Evolutionary conservation across 2,888 invertebrate species (phyloP), one percentile per base, ranked within the genome.

Genomic region (Ceramica pisi): DNA sequence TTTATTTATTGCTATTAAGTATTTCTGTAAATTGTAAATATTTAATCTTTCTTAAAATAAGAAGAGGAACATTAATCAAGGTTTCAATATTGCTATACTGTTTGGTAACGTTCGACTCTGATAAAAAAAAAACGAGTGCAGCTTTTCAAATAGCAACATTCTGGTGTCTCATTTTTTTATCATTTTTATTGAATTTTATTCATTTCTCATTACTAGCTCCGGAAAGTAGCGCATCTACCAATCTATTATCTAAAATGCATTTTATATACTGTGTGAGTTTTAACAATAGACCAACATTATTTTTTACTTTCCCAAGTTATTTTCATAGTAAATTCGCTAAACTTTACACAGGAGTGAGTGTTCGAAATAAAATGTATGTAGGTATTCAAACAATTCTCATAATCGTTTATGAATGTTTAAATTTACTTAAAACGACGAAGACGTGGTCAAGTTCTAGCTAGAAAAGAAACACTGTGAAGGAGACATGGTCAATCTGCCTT

Each of bases 61-160:
- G 94, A 94, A 94, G 95, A 96, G 96, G 96, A 96, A 96, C 96
- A 96, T 96, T 92, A 93, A 94, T 95, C 89, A 95, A 94, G 95
- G 94, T 96, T 94, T 92, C 90, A 91, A 92, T 95, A 95, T 95
- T 93, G 93, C 94, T 95, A 94, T 92, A 90, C 89, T 89, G 93
- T 92, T 93, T 94, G 96, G 96, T 96, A 96, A 96, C 94, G 90
- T 92, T 93, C 89, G 91, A 93, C 92, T 93, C 92, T 91, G 89
- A 90, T 87, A 94, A 93, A 93, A 90, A 67, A 82, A 85, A 93
- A 92, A 92, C 89, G 88, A 94, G 96, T 96, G 96, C 96, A 96
- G 96, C 95, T 96, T 92, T 96, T 96, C 96, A 96, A 96, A 96
- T 96, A 92, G 88, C 91, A 95, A 95, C 94, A 95, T 94, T 91